Evolutionary conservation across 2,113 vertebrate species (phyloP).

Genomic region (Indri indri): DNA sequence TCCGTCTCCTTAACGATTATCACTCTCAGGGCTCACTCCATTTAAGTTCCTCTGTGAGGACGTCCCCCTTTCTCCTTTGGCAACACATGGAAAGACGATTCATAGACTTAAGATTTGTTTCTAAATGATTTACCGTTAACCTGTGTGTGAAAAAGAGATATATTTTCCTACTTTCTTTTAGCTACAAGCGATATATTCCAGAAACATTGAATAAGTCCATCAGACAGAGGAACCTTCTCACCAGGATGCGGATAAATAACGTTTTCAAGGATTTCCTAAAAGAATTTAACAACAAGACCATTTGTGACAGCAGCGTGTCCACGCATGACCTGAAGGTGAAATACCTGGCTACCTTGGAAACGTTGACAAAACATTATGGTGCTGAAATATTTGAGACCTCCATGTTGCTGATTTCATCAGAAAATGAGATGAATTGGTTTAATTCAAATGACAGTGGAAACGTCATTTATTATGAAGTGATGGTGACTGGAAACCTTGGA

Average conservation of each 20-base stretch:
- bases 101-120: background rate
- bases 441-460: constrained; percentile 65
- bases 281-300: constrained; percentile 96
- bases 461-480: constrained; percentile 86
- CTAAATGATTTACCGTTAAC: background rate
- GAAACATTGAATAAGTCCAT: constrained; percentile 93
- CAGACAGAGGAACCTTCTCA: constrained; percentile 95
- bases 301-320: constrained; percentile 92
- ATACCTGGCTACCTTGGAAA: constrained; percentile 96
- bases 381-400: constrained; percentile 89
- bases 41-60: background rate
- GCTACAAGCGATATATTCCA: constrained; percentile 96
- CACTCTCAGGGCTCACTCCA: background rate
- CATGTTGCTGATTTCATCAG: constrained; percentile 86
- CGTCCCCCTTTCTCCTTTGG: background rate
- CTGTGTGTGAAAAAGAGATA: background rate
- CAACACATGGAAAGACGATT: background rate
- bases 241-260: constrained; percentile 95
- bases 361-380: constrained; percentile 91
- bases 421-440: constrained; percentile 86
- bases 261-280: constrained; percentile 98
- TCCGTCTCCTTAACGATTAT: background rate
- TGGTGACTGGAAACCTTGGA: constrained; percentile 92
- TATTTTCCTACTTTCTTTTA: constrained; percentile 71
- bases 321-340: constrained; percentile 96